A percentile compares a stretch with the other conserved stretches of the same genome.
Evolutionary conservation across 2,797 vertebrate genomes (phyloP).

Genomic region (Clarias fuscus): DNA sequence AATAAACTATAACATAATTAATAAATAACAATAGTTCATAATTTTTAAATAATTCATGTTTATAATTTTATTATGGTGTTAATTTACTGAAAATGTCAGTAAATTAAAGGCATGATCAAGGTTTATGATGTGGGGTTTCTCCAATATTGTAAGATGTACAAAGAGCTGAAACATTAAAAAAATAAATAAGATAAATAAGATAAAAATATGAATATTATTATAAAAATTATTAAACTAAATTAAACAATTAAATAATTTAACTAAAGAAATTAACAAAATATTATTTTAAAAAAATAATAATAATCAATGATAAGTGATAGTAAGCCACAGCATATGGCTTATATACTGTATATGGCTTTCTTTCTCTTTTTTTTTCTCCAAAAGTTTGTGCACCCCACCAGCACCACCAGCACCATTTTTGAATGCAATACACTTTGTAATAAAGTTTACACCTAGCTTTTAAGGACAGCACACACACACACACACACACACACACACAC

Average conservation of each 20-base stretch:
- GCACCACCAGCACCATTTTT: no score
- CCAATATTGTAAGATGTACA: background rate
- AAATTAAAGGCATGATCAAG: background rate
- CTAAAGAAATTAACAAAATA: background rate
- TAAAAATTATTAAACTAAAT: background rate
- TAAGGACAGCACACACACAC: background rate
- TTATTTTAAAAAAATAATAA: background rate
- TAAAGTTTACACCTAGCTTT: background rate
- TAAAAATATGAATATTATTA: background rate
- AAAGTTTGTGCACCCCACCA: no score
- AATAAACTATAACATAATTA: background rate
- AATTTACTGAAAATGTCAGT: background rate
- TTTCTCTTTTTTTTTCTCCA: no score
- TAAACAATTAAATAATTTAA: background rate
- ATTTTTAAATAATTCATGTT: background rate
- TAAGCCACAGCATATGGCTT: background rate
- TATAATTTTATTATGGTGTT: background rate
- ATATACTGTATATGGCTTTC: no score
- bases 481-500: background rate
- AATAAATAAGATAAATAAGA: background rate
- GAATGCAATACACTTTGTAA: no score
- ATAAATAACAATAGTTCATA: background rate
- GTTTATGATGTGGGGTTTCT: no score
- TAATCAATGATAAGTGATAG: background rate
- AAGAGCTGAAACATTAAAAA: background rate